These are phyloP conservation scores for Sinocyclocheilus maitianheensis DNA, from an alignment of 2,113 vertebrate species.

Conservation along the genomic window DNA sequence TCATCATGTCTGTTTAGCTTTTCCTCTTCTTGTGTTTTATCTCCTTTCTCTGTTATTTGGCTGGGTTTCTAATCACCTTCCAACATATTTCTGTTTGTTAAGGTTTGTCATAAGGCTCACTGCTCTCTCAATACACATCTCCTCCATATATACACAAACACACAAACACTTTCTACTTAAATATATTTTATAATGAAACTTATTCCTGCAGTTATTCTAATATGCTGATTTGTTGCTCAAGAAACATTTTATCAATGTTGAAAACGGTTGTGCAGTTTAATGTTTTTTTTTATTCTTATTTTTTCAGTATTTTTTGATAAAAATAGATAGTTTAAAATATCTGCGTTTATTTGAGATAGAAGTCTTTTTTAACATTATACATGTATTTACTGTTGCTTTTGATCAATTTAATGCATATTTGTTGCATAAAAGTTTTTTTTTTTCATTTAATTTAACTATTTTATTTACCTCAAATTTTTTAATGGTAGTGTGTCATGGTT, in stretches of 20 bases:
- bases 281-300: no score
- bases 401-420: no score
- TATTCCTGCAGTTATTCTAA: no score
- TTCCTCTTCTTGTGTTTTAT: constrained; percentile 62
- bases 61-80: constrained; percentile 60
- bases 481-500: no score
- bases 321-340: background rate
- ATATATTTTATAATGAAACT: no score
- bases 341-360: background rate
- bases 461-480: no score
- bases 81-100: background rate
- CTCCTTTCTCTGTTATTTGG: constrained; percentile 55
- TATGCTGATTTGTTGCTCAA: no score
- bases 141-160: background rate
- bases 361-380: no score
- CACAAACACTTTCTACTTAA: no score
- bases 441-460: no score
- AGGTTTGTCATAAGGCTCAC: background rate
- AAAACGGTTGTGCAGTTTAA: background rate
- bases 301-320: background rate
- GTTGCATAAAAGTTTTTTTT: no score
- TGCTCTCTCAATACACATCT: constrained; percentile 39
- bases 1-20: constrained; percentile 67
- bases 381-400: no score
- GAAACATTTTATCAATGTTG: background rate